Base-by-base conservation (phyloP, 2,888 invertebrate species). In the Perdita meconis region DNA sequence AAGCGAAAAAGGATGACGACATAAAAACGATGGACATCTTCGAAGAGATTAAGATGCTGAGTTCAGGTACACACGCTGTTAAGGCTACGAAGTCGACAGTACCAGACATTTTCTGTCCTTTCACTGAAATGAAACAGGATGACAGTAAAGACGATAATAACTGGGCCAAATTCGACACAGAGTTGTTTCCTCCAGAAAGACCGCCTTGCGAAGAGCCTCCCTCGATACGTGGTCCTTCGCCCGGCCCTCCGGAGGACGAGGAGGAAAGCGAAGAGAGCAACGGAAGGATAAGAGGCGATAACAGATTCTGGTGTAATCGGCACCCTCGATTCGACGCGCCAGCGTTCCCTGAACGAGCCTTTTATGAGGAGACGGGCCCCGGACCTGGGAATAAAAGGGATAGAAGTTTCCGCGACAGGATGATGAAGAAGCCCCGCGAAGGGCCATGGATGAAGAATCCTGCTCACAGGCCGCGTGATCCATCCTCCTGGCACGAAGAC, bases 401-500 rank as follows among this genome's bases (percentile, higher is more conserved):
- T 12, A 83, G 91, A 60, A 86, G 86, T 57, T 91, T 90, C 34
- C 84, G 89, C 0, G 91, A 91, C 0, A 85, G 89, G 55, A 81
- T 87, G 66, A 80, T 88, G 47, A 82, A 90, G 47, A 86, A 91
- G 64, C 82, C 90, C 13, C 86, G 91, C 26, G 90, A 91, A 1
- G 88, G 88, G 0, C 89, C 91, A 0, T 91, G 91, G 90, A 47
- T 82, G 2, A 91, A 91, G 69, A 79, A 76, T 83, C 1, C 93
- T 91, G 94, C 94, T 19, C 95, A 95, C 90, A 95, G 95, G 0
- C 96, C 80, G 0, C 93, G 96, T 0, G 97, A 97, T 89, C 95
- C 95, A 24, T 96, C 97, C 56, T 96, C 96, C 1, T 97, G 97
- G 97, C 96, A 97, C 77, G 96, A 96, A 79, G 97, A 97, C 75